phyloP scores from a whole-genome alignment of 2,888 invertebrate species.

The Volucella inanis region DNA sequence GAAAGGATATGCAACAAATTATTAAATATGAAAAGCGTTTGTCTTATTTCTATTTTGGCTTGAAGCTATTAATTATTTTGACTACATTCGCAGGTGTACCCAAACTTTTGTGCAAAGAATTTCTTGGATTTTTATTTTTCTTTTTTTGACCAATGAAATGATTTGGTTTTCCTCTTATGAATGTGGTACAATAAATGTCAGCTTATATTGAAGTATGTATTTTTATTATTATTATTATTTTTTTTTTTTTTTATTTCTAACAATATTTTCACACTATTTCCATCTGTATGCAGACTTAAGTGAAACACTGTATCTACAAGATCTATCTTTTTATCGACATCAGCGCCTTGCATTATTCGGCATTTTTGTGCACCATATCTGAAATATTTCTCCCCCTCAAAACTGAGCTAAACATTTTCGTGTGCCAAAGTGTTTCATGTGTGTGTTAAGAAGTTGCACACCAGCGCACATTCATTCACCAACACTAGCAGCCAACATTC shows the following conservation, averaged over 20 bases:
- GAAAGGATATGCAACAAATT: background rate
- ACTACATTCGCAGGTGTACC: background rate
- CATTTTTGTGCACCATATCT: too few species aligned
- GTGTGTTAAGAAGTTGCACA: too few species aligned
- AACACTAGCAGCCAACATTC: too few species aligned
- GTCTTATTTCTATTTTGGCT: background rate
- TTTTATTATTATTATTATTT: background rate
- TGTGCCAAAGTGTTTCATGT: too few species aligned
- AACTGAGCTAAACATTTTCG: too few species aligned
- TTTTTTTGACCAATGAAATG: too few species aligned
- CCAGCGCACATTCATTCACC: too few species aligned
- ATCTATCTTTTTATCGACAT: too few species aligned
- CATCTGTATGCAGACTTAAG: background rate
- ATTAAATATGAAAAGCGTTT: background rate
- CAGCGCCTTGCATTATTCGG: too few species aligned
- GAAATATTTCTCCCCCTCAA: too few species aligned
- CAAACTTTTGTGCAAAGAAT: background rate
- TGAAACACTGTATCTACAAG: background rate
- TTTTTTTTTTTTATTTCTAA: background rate
- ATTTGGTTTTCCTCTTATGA: background rate
- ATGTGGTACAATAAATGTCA: background rate
- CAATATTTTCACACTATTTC: background rate
- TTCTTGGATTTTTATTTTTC: background rate
- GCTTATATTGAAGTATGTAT: background rate
- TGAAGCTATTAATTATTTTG: too few species aligned